Evolutionary conservation across 2,113 vertebrate species (phyloP).

Genomic region (Sorex fumeus): DNA sequence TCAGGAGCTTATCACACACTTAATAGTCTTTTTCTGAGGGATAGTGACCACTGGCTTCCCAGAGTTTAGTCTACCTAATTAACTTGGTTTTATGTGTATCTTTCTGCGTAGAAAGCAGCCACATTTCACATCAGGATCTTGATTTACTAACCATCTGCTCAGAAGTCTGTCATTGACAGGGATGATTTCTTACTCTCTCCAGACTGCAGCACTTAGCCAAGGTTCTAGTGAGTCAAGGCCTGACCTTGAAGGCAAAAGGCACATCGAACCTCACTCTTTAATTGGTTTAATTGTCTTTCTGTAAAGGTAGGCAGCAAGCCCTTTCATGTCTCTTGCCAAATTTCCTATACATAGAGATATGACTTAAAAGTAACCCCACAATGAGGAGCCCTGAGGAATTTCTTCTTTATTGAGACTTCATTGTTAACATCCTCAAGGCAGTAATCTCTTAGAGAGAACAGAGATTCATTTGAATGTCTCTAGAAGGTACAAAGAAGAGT

Average conservation of each 20-base stretch:
- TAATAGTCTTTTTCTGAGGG: conserved; percentile 32
- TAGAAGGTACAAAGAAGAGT: conserved; percentile 26
- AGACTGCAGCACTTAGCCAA: conserved; percentile 87
- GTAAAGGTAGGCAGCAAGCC: conserved; percentile 68
- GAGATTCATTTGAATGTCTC: not conserved
- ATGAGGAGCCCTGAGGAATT: conserved; percentile 61
- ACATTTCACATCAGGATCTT: conserved; percentile 88
- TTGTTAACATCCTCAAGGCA: conserved; percentile 32
- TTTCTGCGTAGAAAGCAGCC: conserved; percentile 84
- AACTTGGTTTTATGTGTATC: conserved; percentile 85
- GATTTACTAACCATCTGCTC: conserved; percentile 91
- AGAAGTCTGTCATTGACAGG: conserved; percentile 87
- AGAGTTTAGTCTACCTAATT: conserved; percentile 74
- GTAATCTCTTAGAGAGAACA: conserved; percentile 30
- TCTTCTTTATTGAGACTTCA: conserved; percentile 69
- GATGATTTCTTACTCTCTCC: conserved; percentile 88
- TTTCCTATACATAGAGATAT: conserved; percentile 34
- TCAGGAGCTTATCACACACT: not conserved
- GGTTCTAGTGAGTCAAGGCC: conserved; percentile 84
- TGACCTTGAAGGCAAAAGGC: conserved; percentile 89
- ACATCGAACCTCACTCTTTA: conserved; percentile 82
- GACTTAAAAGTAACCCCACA: conserved; percentile 45
- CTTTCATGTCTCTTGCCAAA: conserved; percentile 66
- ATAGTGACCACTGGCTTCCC: conserved; percentile 65
- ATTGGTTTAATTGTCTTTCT: conserved; percentile 82